Conservation (phyloP, 2,797 vertebrate species). For the Poecilia velifera region DNA sequence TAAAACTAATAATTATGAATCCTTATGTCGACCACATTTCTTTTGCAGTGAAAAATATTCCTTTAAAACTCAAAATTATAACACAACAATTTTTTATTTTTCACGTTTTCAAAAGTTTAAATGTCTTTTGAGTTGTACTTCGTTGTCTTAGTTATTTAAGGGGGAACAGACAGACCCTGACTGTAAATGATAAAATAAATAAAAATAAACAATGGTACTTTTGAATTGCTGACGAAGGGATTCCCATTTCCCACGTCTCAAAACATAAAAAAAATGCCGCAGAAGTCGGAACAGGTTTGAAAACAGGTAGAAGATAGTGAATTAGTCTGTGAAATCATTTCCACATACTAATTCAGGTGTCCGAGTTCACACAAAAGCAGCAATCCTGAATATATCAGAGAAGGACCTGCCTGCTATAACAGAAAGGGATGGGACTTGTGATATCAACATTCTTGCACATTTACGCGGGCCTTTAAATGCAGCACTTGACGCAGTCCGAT, state of each 20-base stretch:
- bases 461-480: background rate
- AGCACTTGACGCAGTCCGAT: background rate
- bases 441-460: background rate
- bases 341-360: background rate
- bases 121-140: background rate
- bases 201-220: background rate
- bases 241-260: background rate
- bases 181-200: background rate
- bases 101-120: background rate
- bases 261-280: background rate
- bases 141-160: background rate
- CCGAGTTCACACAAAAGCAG: background rate
- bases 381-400: background rate
- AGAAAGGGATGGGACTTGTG: background rate
- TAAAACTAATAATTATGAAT: background rate
- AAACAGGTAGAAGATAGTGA: background rate
- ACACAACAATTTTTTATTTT: background rate
- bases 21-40: background rate
- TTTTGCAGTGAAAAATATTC: background rate
- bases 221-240: background rate
- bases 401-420: no score
- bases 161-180: background rate
- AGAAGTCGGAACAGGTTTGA: background rate
- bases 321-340: background rate
- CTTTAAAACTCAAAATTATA: background rate